Evolutionary conservation across 2,113 vertebrate species (phyloP).

Genomic region (Rhineura floridana): DNA sequence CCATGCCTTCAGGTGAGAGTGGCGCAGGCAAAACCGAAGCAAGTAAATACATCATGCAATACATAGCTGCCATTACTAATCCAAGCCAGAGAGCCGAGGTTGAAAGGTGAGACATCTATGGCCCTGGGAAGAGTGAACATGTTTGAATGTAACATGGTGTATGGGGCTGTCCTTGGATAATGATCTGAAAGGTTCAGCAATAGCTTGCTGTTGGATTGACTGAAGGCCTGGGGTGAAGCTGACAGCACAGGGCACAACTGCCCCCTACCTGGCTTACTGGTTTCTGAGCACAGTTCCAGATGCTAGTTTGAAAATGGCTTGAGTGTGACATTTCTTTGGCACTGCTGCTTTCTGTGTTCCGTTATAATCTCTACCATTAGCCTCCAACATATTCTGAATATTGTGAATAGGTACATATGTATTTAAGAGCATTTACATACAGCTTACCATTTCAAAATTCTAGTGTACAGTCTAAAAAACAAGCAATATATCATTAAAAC

Average conservation of each 20-base stretch:
- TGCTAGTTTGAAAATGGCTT: neutral
- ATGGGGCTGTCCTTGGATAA: neutral
- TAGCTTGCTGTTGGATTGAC: neutral
- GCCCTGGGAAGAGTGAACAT: neutral
- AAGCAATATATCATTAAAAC: no score
- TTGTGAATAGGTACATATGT: no score
- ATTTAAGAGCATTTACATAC: no score
- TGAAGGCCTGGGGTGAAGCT: no score
- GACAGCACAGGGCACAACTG: neutral
- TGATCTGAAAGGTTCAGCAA: neutral
- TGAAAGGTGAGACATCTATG: slow-evolving; percentile 84
- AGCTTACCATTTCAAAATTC: no score
- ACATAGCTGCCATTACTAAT: slow-evolving; percentile 98
- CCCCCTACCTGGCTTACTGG: neutral
- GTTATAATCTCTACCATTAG: neutral
- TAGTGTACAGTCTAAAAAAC: no score
- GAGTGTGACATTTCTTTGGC: neutral
- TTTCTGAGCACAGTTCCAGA: neutral
- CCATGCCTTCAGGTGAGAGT: slow-evolving; percentile 86
- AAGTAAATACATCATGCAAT: slow-evolving; percentile 99
- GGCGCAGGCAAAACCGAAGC: slow-evolving; percentile 98
- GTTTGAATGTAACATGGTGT: neutral
- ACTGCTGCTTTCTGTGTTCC: neutral
- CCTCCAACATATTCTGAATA: neutral
- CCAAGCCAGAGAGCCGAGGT: slow-evolving; percentile 94